Evolutionary conservation across 2,888 invertebrate genomes (phyloP).

Genomic region (Heliconius ethilla): DNA sequence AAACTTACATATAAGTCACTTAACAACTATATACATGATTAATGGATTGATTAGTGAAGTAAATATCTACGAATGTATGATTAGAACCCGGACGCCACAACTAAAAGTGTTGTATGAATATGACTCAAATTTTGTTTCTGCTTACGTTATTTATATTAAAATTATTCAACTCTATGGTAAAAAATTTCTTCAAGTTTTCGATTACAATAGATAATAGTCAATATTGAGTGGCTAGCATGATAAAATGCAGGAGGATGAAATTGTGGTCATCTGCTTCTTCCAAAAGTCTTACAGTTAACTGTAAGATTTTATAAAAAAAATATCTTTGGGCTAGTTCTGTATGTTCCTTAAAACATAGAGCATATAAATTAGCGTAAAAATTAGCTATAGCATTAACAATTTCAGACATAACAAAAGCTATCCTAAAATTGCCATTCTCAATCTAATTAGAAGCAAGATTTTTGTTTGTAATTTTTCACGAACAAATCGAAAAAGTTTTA

Average conservation of each 20-base stretch:
- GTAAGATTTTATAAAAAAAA: too few relatives aligned
- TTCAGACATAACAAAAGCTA: not conserved
- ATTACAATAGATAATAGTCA: too few relatives aligned
- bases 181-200: too few relatives aligned
- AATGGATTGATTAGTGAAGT: not conserved
- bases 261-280: too few relatives aligned
- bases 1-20: not conserved
- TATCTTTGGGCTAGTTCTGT: too few relatives aligned
- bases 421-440: not conserved
- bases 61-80: not conserved
- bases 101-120: too few relatives aligned
- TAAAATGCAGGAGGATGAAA: too few relatives aligned
- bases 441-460: slow-evolving; percentile 21
- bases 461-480: slow-evolving; percentile 28
- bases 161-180: too few relatives aligned
- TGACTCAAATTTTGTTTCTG: too few relatives aligned
- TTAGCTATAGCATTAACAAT: not conserved
- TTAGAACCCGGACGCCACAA: not conserved
- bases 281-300: too few relatives aligned
- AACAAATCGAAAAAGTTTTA: slow-evolving; percentile 52
- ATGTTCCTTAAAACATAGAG: not conserved
- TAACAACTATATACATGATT: not conserved
- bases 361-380: not conserved
- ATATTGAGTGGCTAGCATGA: too few relatives aligned
- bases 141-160: too few relatives aligned